A percentile compares a stretch with the other conserved stretches of the same genome.
These are phyloP conservation scores for Aegotheles bennettii DNA, from an alignment of 2,113 vertebrate species.

Conservation along the genomic window DNA sequence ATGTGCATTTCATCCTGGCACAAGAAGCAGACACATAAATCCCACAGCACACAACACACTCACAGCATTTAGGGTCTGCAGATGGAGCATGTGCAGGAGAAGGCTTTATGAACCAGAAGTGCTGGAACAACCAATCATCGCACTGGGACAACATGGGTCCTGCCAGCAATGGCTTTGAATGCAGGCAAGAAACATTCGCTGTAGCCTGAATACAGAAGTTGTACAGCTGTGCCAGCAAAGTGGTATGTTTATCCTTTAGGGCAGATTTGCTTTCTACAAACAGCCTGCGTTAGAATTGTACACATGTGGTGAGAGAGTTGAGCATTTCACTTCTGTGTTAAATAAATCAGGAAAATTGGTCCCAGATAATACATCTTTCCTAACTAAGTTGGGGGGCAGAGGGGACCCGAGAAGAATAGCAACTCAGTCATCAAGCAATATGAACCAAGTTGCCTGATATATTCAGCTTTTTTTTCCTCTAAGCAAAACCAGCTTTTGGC, in stretches of 20 bases:
- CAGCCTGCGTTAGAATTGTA: conserved; percentile 32
- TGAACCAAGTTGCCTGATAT: not conserved
- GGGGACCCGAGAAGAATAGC: not conserved
- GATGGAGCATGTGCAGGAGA: conserved; percentile 42
- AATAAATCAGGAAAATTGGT: not conserved
- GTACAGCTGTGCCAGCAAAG: conserved; percentile 54
- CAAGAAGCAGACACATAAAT: conserved; percentile 28
- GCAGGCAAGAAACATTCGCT: conserved; percentile 51
- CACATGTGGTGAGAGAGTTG: not conserved
- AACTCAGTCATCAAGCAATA: not conserved
- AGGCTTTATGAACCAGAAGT: conserved; percentile 8
- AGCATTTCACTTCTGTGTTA: not conserved
- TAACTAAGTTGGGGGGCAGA: not conserved
- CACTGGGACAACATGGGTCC: not conserved
- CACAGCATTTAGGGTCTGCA: conserved; percentile 26
- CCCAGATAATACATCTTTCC: not conserved
- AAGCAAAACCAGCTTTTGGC: not conserved
- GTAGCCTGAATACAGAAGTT: conserved; percentile 46
- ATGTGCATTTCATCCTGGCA: not conserved
- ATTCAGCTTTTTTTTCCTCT: not conserved
- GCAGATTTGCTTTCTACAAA: conserved; percentile 59
- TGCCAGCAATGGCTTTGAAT: conserved; percentile 33
- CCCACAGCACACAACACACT: conserved; percentile 20
- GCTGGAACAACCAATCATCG: not conserved
- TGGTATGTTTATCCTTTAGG: conserved; percentile 51